A percentile compares a stretch with the other conserved stretches of the same genome.
These are phyloP conservation scores for Drosophila koepferae DNA, from an alignment of 2,888 invertebrate genomes.

Conservation along the genomic window DNA sequence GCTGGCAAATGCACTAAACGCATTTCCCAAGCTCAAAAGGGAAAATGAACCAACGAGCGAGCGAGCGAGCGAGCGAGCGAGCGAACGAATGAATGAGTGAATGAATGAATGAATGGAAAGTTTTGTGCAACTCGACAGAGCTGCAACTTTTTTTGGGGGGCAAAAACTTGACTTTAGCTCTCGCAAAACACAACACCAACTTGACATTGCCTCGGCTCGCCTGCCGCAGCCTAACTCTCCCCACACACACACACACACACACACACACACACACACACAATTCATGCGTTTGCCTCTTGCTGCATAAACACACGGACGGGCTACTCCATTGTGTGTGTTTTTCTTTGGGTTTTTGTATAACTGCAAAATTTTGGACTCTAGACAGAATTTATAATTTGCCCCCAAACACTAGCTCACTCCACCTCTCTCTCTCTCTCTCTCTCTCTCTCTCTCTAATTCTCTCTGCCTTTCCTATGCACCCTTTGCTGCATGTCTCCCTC, in stretches of 20 bases:
- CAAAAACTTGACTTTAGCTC: conserved; percentile 12
- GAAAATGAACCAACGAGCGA: conserved; percentile 29
- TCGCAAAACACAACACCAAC: conserved; percentile 26
- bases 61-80: conserved; percentile 11
- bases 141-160: conserved; percentile 8
- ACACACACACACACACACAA: not conserved
- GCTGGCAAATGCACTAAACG: conserved; percentile 60
- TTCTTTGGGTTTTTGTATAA: conserved; percentile 9
- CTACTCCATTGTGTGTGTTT: not conserved
- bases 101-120: conserved; percentile 42
- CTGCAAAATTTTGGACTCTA: conserved; percentile 12
- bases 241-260: too few species aligned
- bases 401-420: not conserved
- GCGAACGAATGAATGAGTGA: not conserved
- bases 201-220: conserved; percentile 50
- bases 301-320: conserved; percentile 37
- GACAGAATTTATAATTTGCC: conserved; percentile 21
- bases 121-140: conserved; percentile 26
- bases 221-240: not conserved
- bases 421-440: not conserved
- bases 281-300: conserved; percentile 42
- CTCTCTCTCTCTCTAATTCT: too few species aligned
- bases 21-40: conserved; percentile 44
- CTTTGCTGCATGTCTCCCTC: not conserved
- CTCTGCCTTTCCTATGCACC: not conserved